Evolutionary conservation across 2,888 invertebrate genomes (phyloP), one percentile per base, ranked within the genome.

Genomic region (Alsophila aescularia): DNA sequence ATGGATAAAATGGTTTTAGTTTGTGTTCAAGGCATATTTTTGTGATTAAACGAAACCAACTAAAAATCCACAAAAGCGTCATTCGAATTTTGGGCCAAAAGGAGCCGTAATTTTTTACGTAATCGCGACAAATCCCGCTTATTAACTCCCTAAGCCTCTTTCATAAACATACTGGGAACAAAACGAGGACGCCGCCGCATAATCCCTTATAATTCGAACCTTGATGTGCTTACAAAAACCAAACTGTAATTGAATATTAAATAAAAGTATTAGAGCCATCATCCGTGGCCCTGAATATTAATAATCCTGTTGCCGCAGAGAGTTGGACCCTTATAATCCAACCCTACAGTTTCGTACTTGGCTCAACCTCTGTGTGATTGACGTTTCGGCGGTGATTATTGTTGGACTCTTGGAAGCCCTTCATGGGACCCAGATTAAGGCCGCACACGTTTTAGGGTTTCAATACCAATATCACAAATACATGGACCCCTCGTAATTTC

Each of bases 251-350:
- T 79, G 70, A 79, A 82, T 80, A 77, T 75, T 75, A 78, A 79
- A 81, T 81, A 81, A 81, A 85, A 82, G 80, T 81, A 83, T 83
- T 82, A 82, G 79, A 73, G 73, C 73, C 55, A 79, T 80, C 76
- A 76, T 77, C 72, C 77, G 70, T 78, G 75, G 77, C 70, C 73
- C 79, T 79, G 81, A 84, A 83, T 85, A 86, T 83, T 84, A 84
- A 87, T 87, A 86, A 87, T 85, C 80, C 81, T 72, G 75, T 80
- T 79, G 77, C 76, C 77, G 75, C 72, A 64, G 76, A 77, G 83
- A 83, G 83, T 83, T 78, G 78, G 84, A 87, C 89, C 89, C 83
- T 86, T 85, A 88, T 89, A 90, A 90, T 89, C 89, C 87, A 75
- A 83, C 88, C 88, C 87, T 84, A 79, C 84, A 83, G 85, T 83